Percentiles rank a stretch among this genome's conserved stretches.
Conservation (phyloP, 2,888 invertebrate genomes). For the Ectropis crepuscularia region DNA sequence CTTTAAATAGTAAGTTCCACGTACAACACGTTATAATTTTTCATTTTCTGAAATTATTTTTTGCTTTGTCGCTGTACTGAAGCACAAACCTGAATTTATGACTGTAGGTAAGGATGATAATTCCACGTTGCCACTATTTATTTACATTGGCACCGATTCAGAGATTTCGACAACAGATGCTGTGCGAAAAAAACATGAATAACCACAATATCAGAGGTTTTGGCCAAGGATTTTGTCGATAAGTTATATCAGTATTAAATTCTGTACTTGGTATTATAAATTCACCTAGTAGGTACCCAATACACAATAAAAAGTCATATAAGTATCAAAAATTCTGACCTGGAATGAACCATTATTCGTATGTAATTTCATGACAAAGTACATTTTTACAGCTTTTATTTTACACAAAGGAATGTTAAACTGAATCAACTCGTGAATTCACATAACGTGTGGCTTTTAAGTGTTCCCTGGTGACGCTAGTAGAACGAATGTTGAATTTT, state of each 20-base stretch:
- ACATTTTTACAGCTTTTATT: conserved; percentile 22
- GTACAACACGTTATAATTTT: conserved; percentile 28
- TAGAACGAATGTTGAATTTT: conserved; percentile 62
- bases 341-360: conserved; percentile 14
- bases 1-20: conserved; percentile 87
- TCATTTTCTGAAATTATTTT: conserved; percentile 17
- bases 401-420: conserved; percentile 41
- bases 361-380: background rate
- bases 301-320: background rate
- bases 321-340: conserved; percentile 3
- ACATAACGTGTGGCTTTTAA: conserved; percentile 42
- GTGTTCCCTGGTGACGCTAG: conserved; percentile 48
- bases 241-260: no score
- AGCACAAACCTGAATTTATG: conserved; percentile 39
- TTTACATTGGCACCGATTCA: conserved; percentile 65
- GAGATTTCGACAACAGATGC: conserved; percentile 62
- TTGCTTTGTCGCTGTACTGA: conserved; percentile 3
- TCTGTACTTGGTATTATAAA: no score
- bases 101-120: conserved; percentile 46
- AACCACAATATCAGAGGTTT: conserved; percentile 19
- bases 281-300: no score
- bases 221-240: conserved; percentile 11
- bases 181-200: conserved; percentile 54
- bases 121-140: conserved; percentile 48
- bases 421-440: conserved; percentile 35